Conservation (phyloP, 2,797 vertebrate genomes). For the Zalophus californianus region DNA sequence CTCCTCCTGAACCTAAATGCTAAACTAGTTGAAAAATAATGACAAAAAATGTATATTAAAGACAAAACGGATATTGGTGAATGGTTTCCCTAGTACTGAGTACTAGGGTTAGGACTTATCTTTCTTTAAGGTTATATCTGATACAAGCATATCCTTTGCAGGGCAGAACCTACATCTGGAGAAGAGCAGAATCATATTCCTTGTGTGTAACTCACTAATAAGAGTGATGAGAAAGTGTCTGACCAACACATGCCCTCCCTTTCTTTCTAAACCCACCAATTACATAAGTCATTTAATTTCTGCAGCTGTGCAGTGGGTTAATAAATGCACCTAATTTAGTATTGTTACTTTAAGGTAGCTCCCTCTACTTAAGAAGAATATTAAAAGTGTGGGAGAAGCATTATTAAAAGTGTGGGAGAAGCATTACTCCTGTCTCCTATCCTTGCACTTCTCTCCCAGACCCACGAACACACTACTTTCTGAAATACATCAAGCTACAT, state of each 20-base stretch:
- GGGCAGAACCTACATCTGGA: background rate
- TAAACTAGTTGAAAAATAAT: constrained; percentile 28
- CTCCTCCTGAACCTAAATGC: background rate
- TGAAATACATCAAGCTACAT: background rate
- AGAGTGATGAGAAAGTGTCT: background rate
- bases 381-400: background rate
- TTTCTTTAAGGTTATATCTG: background rate
- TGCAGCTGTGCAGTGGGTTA: background rate
- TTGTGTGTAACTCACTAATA: background rate
- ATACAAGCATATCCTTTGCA: background rate
- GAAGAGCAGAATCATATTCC: background rate
- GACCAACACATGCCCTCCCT: background rate
- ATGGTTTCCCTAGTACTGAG: background rate
- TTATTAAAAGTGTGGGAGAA: background rate
- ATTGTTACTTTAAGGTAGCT: background rate
- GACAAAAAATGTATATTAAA: background rate
- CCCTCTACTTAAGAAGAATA: background rate
- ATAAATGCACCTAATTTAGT: background rate
- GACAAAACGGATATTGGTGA: background rate
- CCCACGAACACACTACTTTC: background rate
- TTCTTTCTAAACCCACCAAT: background rate
- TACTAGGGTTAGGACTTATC: background rate
- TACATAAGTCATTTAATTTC: background rate
- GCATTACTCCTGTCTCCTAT: background rate
- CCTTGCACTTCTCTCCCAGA: too few relatives aligned